Evolutionary conservation across 2,888 invertebrate genomes (phyloP).

Genomic region (Sinelater perroti): DNA sequence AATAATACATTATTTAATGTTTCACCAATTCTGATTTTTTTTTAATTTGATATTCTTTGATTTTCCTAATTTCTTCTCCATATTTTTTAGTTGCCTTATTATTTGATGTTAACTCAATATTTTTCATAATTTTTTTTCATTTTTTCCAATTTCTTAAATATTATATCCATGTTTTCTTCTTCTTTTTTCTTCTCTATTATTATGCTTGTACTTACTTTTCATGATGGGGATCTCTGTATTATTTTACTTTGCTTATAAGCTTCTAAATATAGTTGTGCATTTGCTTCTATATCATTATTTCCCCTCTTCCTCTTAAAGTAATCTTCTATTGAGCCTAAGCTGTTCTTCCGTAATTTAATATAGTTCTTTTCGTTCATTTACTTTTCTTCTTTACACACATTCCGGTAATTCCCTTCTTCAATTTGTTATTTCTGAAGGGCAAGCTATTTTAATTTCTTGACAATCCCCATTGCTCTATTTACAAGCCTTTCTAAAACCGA

Average conservation of each 20-base stretch:
- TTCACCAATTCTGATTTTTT: too few species aligned
- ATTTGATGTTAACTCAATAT: too few species aligned
- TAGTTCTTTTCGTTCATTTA: not conserved
- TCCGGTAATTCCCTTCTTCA: too few species aligned
- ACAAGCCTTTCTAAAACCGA: too few species aligned
- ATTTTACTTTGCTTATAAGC: slow-evolving; percentile 5
- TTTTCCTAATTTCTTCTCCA: too few species aligned
- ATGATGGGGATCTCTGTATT: slow-evolving; percentile 2
- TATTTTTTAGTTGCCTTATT: too few species aligned
- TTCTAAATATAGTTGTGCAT: not conserved
- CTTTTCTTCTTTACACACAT: not conserved
- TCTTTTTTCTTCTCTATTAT: not conserved
- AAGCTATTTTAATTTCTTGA: too few species aligned
- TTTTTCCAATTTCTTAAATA: not conserved
- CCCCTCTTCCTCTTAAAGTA: slow-evolving; percentile 2
- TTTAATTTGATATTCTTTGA: too few species aligned
- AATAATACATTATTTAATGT: too few species aligned
- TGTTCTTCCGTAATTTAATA: not conserved
- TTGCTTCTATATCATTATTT: not conserved
- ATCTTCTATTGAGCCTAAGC: not conserved
- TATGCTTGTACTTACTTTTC: not conserved
- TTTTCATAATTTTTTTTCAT: slow-evolving; percentile 2
- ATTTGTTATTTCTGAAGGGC: too few species aligned
- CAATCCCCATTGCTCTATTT: too few species aligned
- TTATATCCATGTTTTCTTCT: slow-evolving; percentile 8